These are phyloP conservation scores for Platichthys stellatus DNA, from an alignment of 2,113 vertebrate genomes.

Conservation along the genomic window DNA sequence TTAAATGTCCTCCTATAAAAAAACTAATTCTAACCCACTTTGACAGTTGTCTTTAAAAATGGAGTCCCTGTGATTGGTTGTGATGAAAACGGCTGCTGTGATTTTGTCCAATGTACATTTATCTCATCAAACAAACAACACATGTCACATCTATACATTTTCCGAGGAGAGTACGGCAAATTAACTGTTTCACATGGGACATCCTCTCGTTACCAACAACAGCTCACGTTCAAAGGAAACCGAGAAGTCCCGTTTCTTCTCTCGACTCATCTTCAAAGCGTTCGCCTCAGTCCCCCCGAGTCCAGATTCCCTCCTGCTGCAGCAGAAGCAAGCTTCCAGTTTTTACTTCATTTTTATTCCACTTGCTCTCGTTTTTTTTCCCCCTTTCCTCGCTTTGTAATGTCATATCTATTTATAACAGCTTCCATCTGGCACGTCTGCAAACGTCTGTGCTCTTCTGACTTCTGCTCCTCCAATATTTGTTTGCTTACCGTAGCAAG, in stretches of 20 bases:
- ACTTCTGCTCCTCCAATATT: constrained; percentile 61
- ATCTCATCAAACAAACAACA: not conserved
- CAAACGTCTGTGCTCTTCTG: constrained; percentile 17
- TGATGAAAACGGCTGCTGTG: not conserved
- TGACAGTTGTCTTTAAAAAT: not conserved
- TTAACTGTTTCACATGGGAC: constrained; percentile 2
- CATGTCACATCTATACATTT: not conserved
- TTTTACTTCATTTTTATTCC: constrained; percentile 42
- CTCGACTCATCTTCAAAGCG: constrained; percentile 68
- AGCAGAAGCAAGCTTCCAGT: constrained; percentile 54
- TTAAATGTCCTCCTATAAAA: constrained; percentile 44
- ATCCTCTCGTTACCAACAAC: constrained; percentile 21
- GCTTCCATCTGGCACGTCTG: constrained; percentile 45
- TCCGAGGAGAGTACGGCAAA: not conserved
- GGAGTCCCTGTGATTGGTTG: not conserved
- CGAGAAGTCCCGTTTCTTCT: constrained; percentile 18
- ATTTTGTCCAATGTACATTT: not conserved
- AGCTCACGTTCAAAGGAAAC: constrained; percentile 38
- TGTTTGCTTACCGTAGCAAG: constrained; percentile 34
- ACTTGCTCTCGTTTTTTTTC: constrained; percentile 11
- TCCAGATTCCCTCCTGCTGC: constrained; percentile 47
- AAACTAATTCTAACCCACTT: not conserved
- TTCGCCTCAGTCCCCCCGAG: constrained; percentile 46
- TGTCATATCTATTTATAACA: constrained; percentile 71
- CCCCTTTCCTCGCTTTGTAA: constrained; percentile 50